These are phyloP conservation scores for Tamandua tetradactyla DNA, from an alignment of 2,797 vertebrate species.

Conservation along the genomic window DNA sequence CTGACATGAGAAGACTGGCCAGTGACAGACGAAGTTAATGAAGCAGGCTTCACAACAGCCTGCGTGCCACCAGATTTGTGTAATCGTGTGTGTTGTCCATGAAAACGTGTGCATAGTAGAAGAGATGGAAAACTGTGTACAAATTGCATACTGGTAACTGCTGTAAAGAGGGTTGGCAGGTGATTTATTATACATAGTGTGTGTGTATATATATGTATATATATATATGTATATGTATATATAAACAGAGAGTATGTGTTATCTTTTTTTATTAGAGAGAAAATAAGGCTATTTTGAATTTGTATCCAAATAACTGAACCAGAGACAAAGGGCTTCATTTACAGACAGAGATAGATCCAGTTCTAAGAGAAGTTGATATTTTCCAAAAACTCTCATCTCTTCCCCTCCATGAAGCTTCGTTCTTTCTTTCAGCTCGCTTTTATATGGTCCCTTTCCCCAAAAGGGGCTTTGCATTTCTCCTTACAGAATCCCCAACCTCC, in stretches of 20 bases:
- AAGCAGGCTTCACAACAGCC: background rate
- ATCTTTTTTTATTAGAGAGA: background rate
- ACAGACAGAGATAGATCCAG: background rate
- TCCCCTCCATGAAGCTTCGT: background rate
- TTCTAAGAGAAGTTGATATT: background rate
- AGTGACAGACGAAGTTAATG: too few species aligned
- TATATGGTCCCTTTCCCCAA: background rate
- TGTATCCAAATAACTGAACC: background rate
- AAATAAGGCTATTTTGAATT: background rate
- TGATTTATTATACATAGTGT: background rate
- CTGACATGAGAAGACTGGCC: background rate
- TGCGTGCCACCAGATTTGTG: accelerated
- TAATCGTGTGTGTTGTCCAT: background rate
- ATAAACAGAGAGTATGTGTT: background rate
- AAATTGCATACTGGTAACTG: background rate
- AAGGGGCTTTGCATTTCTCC: too few species aligned
- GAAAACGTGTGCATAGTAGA: background rate
- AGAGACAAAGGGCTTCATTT: background rate
- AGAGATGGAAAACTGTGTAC: background rate
- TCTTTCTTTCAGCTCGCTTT: slow-evolving; percentile 5
- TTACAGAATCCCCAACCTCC: too few species aligned
- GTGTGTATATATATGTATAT: too few species aligned
- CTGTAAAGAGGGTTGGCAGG: background rate
- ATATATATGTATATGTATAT: too few species aligned
- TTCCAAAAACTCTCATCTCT: background rate